phyloP scores from a whole-genome alignment of 2,113 vertebrate genomes.

The Cyanoramphus novaezelandiae region DNA sequence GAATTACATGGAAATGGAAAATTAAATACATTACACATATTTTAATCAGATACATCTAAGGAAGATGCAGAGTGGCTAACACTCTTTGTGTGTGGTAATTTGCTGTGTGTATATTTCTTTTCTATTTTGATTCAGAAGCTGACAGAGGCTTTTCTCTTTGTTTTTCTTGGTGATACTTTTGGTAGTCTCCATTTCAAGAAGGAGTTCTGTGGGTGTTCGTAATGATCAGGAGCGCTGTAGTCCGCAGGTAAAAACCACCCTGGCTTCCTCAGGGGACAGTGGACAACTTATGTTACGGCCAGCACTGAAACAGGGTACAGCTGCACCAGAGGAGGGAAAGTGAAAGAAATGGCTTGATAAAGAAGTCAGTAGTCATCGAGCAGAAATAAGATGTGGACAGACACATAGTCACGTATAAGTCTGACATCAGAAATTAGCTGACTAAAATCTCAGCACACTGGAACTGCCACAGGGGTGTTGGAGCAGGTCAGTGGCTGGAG shows the following conservation, averaged over 20 bases:
- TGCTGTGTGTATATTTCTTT: not conserved
- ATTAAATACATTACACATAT: not conserved
- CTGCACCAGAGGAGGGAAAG: not conserved
- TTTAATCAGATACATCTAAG: not conserved
- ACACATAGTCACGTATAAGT: not conserved
- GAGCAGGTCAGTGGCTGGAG: not conserved
- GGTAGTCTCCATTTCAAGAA: not conserved
- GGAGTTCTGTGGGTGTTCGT: not conserved
- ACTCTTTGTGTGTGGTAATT: not conserved
- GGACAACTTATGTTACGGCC: not conserved
- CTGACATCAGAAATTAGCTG: not conserved
- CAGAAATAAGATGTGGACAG: not conserved
- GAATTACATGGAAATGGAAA: not conserved
- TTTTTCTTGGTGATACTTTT: not conserved
- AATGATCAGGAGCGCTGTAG: not conserved
- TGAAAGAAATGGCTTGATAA: not conserved
- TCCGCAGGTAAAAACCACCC: not conserved
- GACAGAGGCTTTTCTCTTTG: not conserved
- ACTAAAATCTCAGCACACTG: not conserved
- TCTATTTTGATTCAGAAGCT: not conserved
- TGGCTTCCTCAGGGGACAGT: no score
- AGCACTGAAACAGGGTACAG: not conserved
- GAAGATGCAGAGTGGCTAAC: not conserved
- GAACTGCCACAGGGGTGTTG: not conserved
- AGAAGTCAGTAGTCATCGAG: not conserved